Evolutionary conservation across 2,113 vertebrate genomes (phyloP), one percentile per base, ranked within the genome.

Genomic region (Prunella himalayana): DNA sequence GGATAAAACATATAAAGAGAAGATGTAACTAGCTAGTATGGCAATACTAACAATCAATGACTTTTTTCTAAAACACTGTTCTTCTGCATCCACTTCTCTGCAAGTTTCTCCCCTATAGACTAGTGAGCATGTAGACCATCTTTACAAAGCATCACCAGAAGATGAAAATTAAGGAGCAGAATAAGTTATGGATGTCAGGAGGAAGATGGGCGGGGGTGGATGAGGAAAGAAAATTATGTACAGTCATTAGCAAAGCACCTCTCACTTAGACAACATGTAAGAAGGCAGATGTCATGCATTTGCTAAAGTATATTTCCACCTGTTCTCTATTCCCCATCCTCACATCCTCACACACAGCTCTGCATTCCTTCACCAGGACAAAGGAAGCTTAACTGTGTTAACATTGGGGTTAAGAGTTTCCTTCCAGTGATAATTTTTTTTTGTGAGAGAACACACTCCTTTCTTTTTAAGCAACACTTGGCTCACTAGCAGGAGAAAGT

Each of bases 41-140:
- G 2, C 59, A 50, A 3, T 39, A 51, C 28, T 25, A 45, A 49
- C 17, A 83, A 15, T 30, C 35, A 63, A 49, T 66, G 7, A 66
- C 15, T 10, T 73, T 68, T 73, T 72, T 23, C 54, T 80, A 53
- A 44, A 20, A 42, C 9, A 37, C 2, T 30, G 47, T 16, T 41
- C 21, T 78, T 87, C 76, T 72, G 5, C 11, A 25, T 13, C 23
- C 47, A 44, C 11, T 80, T 79, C 77, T 81, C 45, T 82, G 24
- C 24, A 60, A 65, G 49, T 28, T 72, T 19, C 15, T 80, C 9
- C 4, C 22, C 15, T 31, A 4, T 4, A 80, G 37, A 44, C 6
- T 20, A 68, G 12, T 10, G 22, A 56, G 24, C 1, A 1, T 1
- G 1, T 4, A 49, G 33, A 49, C 5, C 0, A 0, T 24, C 54